Evolutionary conservation across 2,888 invertebrate genomes (phyloP).

Genomic region (Quadroppia sp.): DNA sequence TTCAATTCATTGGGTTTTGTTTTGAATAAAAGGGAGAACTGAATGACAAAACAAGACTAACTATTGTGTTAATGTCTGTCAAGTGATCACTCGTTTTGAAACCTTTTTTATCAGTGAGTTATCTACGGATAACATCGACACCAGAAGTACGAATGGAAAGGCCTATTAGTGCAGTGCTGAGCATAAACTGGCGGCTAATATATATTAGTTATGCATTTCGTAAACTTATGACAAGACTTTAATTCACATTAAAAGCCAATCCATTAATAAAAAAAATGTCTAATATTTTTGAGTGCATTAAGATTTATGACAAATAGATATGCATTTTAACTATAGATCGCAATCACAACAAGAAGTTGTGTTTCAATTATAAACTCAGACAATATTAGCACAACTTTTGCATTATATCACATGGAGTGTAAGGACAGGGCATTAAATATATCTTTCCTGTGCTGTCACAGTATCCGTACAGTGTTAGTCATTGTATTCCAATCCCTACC

Average conservation of each 20-base stretch:
- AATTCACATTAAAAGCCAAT: background rate
- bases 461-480: conserved; percentile 23
- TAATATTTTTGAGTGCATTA: background rate
- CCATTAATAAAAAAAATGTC: background rate
- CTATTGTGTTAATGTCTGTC: too few species aligned
- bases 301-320: background rate
- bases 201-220: too few species aligned
- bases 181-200: too few species aligned
- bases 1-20: background rate
- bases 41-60: too few species aligned
- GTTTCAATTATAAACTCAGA: conserved; percentile 1
- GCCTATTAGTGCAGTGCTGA: too few species aligned
- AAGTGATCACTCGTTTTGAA: too few species aligned
- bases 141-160: too few species aligned
- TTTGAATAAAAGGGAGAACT: too few species aligned
- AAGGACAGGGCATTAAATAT: conserved; percentile 10
- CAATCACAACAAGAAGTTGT: background rate
- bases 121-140: too few species aligned
- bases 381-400: background rate
- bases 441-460: conserved; percentile 23
- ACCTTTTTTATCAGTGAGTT: too few species aligned
- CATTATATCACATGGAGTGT: background rate
- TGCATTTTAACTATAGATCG: background rate
- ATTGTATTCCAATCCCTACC: conserved; percentile 33
- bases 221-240: background rate